Evolutionary conservation across 2,797 vertebrate species (phyloP).

Genomic region (Capromys pilorides): DNA sequence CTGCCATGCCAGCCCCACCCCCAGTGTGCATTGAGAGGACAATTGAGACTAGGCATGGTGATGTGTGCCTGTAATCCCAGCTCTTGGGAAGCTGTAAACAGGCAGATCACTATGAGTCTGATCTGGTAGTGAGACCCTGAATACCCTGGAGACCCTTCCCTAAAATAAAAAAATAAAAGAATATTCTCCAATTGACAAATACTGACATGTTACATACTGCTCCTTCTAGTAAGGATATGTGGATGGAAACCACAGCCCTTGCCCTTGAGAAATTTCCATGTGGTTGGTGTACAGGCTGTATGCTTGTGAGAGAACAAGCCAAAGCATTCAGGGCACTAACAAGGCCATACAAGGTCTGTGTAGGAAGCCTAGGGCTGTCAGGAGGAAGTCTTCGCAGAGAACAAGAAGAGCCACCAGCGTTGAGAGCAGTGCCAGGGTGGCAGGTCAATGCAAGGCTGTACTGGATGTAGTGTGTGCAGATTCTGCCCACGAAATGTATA

Average conservation of each 20-base stretch:
- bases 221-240: background rate
- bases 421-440: background rate
- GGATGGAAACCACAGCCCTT: background rate
- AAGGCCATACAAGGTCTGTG: background rate
- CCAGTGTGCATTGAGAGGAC: no score
- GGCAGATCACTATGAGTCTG: no score
- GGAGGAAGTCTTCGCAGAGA: background rate
- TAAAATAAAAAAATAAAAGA: no score
- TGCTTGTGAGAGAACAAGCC: background rate
- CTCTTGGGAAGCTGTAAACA: no score
- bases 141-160: no score
- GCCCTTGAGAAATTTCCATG: background rate
- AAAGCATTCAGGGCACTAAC: background rate
- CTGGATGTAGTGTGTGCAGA: fast-evolving
- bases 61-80: no score
- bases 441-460: background rate
- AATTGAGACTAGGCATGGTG: no score
- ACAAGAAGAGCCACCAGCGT: background rate
- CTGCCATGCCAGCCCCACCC: no score
- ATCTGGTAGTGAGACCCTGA: no score
- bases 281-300: background rate
- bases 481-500: background rate
- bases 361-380: background rate
- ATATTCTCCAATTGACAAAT: background rate
- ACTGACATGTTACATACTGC: background rate